A percentile compares a stretch with the other conserved stretches of the same genome.
Conservation (phyloP, 2,888 invertebrate genomes). For the Tinea pellionella region DNA sequence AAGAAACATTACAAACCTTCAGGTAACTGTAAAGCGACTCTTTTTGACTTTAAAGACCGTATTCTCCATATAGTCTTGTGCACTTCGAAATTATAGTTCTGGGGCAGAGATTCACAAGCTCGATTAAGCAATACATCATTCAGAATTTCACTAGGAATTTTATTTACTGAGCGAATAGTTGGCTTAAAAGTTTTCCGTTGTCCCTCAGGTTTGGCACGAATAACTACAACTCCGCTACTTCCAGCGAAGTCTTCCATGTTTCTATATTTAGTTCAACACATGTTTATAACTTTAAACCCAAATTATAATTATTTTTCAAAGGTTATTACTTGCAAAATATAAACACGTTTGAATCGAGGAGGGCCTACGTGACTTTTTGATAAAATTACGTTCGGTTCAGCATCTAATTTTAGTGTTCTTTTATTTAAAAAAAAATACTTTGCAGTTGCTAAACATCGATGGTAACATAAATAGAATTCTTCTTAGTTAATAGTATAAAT, state of each 20-base stretch:
- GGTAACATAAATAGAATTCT: too few species aligned
- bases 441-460: too few species aligned
- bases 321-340: constrained; percentile 34
- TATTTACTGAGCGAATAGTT: constrained; percentile 75
- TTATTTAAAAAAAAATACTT: not conserved
- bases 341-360: constrained; percentile 39
- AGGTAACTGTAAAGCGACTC: constrained; percentile 96
- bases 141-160: constrained; percentile 83
- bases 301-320: constrained; percentile 16
- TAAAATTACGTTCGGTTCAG: constrained; percentile 28
- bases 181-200: constrained; percentile 84
- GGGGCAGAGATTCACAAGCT: constrained; percentile 82
- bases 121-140: constrained; percentile 79
- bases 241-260: constrained; percentile 45
- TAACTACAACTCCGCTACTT: constrained; percentile 69
- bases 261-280: constrained; percentile 14
- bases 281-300: constrained; percentile 2
- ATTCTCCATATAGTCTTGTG: constrained; percentile 98
- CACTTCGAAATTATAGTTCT: constrained; percentile 98
- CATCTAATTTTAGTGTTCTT: not conserved
- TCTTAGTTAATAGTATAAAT: too few species aligned
- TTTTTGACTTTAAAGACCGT: constrained; percentile 81
- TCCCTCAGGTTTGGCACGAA: constrained; percentile 79
- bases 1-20: constrained; percentile 71
- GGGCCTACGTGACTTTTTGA: constrained; percentile 64